Base-by-base conservation (phyloP, 2,888 invertebrate genomes). In the Stratiomys singularior region DNA sequence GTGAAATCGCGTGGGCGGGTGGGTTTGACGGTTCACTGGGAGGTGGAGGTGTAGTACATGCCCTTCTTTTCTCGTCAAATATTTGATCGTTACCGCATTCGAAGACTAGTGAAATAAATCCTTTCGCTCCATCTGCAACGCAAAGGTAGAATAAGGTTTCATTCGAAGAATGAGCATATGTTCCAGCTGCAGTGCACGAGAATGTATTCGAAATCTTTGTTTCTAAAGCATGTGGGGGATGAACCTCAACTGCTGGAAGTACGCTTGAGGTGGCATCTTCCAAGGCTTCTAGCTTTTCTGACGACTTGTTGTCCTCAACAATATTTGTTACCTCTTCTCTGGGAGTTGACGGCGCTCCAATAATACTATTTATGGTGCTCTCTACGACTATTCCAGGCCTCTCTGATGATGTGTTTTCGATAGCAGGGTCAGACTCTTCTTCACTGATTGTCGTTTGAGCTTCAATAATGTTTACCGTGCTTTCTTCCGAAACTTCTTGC, bases 11-110 rank as follows among this genome's bases (percentile, higher is more conserved):
- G 15, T 58, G 13, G 18, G 46, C 7, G 18, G 25, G 2, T 11
- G 25, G 21, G 5, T 37, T 37, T 9, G 9, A 5, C 3, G 9
- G 3, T 18, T 18, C 52, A 21, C 23, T 60, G 13, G 5, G 21
- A 1, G 60, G 23, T 7, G 66, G 37, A 1, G 60, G 4, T n/a
- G 11, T 18, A 11, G 21, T 13, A 13, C 74, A 74, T 1, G 60
- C 15, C 1, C 27, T 28, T 23, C 60, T 58, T 1, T 58, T 25
- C 11, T n/a, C 28, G 37, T 60, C 74, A 60, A 23, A 74, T 1
- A 74, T 3, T 37, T 74, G 74, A n/a, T 58, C 21, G 60, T 44
- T 74, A 2, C 60, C 74, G 21, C 74, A 74, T 9, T 37, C 37
- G 23, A 74, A 60, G 18, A 58, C 27, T 11, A 74, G 21, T 27